Conservation (phyloP, 1,140 invertebrate species). For the Eciton burchellii region DNA sequence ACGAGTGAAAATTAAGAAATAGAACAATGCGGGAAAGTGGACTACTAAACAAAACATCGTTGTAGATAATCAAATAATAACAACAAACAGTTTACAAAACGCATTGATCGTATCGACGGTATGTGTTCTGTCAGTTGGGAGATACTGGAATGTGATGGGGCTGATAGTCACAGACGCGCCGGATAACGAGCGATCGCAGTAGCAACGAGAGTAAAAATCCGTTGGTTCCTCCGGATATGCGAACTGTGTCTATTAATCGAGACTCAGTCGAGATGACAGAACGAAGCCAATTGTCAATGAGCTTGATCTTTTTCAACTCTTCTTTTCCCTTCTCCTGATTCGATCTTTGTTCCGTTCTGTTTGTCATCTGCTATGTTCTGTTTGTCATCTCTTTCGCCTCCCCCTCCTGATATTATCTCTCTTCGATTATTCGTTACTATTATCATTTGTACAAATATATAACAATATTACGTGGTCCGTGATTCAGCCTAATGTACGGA, state of each 20-base stretch:
- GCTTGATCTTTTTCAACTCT: conserved; percentile 3
- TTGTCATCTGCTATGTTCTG: no score
- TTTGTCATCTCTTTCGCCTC: conserved; percentile 22
- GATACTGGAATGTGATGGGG: conserved; percentile 66
- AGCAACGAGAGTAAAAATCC: conserved; percentile 21
- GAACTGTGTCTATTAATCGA: conserved; percentile 40
- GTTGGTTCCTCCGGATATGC: conserved; percentile 35
- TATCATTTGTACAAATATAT: conserved; percentile 67
- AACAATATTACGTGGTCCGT: conserved; percentile 60
- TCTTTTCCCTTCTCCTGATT: not conserved
- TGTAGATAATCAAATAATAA: conserved; percentile 75
- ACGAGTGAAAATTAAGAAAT: conserved; percentile 54
- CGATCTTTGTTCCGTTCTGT: not conserved
- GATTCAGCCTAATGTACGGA: conserved; percentile 49
- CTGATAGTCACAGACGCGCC: conserved; percentile 47
- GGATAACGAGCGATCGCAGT: conserved; percentile 44
- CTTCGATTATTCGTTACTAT: conserved; percentile 40
- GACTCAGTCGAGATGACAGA: conserved; percentile 36
- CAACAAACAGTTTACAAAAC: conserved; percentile 77
- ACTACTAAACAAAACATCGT: conserved; percentile 65
- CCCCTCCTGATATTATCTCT: conserved; percentile 44
- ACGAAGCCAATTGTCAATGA: conserved; percentile 43
- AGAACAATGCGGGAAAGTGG: conserved; percentile 65
- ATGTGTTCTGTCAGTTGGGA: conserved; percentile 44
- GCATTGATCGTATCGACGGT: conserved; percentile 41